A percentile compares a stretch with the other conserved stretches of the same genome.
Evolutionary conservation across 2,888 invertebrate species (phyloP).

Genomic region (Heliconius cydno): DNA sequence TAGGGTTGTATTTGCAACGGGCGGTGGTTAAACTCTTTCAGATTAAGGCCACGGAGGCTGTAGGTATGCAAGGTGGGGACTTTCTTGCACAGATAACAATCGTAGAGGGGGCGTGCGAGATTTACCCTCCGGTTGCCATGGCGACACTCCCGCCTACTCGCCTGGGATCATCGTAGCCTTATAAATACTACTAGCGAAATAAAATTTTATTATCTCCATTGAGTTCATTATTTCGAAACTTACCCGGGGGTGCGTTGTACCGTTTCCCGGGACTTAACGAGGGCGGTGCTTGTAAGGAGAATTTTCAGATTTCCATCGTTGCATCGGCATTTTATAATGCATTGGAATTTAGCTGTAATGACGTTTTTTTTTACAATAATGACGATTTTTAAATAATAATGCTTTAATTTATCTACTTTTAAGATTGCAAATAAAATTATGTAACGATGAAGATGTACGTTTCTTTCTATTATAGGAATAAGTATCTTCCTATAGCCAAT

Average conservation of each 20-base stretch:
- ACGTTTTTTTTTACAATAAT: not conserved
- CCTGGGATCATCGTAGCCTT: conserved; percentile 76
- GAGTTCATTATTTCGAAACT: conserved; percentile 77
- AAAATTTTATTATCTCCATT: conserved; percentile 75
- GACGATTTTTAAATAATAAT: not conserved
- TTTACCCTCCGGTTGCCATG: conserved; percentile 66
- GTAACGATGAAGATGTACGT: not conserved
- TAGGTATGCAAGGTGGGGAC: conserved; percentile 73
- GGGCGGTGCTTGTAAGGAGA: conserved; percentile 56
- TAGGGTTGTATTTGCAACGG: conserved; percentile 57
- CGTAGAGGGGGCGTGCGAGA: conserved; percentile 73
- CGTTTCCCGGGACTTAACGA: conserved; percentile 64
- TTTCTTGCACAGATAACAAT: conserved; percentile 78
- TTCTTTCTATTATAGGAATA: not conserved
- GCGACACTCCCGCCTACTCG: conserved; percentile 73
- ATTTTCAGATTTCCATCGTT: conserved; percentile 52
- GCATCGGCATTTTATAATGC: conserved; percentile 57
- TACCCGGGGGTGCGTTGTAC: conserved; percentile 58
- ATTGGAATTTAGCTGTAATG: not conserved
- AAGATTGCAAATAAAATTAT: not conserved
- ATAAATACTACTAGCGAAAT: conserved; percentile 75
- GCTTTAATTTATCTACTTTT: not conserved
- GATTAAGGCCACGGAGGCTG: conserved; percentile 68
- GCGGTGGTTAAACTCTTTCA: conserved; percentile 73
- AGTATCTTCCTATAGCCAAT: not conserved